Evolutionary conservation across 2,888 invertebrate genomes (phyloP).

Genomic region (Bhutanitis thaidina): DNA sequence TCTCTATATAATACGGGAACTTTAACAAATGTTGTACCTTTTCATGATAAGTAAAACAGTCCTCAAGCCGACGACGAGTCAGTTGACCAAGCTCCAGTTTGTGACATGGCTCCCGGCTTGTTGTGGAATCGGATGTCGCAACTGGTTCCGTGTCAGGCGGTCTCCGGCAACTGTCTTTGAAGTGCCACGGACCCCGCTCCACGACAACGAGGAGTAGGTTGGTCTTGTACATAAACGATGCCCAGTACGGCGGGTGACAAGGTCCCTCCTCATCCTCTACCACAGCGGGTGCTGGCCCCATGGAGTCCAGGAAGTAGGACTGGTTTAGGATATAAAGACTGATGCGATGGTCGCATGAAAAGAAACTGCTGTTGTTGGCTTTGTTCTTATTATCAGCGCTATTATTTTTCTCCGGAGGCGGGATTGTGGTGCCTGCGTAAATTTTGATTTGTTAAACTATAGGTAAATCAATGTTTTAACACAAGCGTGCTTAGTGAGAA

Average conservation of each 20-base stretch:
- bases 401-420: conserved; percentile 30
- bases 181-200: conserved; percentile 56
- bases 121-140: conserved; percentile 51
- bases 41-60: conserved; percentile 88
- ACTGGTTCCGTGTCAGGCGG: conserved; percentile 82
- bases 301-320: conserved; percentile 61
- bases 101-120: conserved; percentile 84
- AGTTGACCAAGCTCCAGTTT: conserved; percentile 86
- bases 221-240: conserved; percentile 86
- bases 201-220: conserved; percentile 89
- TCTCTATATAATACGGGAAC: too few species aligned
- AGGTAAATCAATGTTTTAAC: too few species aligned
- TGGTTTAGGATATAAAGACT: conserved; percentile 85
- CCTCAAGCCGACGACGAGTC: conserved; percentile 83
- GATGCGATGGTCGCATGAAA: conserved; percentile 87
- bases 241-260: conserved; percentile 79
- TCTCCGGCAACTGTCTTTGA: conserved; percentile 49
- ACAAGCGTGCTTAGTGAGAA: too few species aligned
- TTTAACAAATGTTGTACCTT: conserved; percentile 57
- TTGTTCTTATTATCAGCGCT: conserved; percentile 56
- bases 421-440: conserved; percentile 31
- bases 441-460: background rate
- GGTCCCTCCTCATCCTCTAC: conserved; percentile 44
- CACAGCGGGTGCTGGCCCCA: conserved; percentile 49
- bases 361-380: conserved; percentile 58